Base-by-base conservation (phyloP, 2,888 invertebrate species). In the Eupelmus urozonus region DNA sequence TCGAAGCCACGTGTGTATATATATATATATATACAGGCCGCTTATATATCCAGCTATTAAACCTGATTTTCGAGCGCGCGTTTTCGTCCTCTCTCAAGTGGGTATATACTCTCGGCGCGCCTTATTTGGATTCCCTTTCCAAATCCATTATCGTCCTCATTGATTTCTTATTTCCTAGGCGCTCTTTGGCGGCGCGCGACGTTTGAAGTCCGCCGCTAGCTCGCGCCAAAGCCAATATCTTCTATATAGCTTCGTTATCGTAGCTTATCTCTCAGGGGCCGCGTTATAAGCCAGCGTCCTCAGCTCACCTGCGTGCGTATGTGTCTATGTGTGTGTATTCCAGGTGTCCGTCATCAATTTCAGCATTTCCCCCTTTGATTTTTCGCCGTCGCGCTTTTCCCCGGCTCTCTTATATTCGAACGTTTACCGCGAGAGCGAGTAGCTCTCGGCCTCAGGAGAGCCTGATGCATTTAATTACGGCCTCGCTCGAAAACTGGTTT, bases 391-490 rank as follows among this genome's bases (percentile, higher is more conserved):
- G 51, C 9, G 23, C 57, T 77, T 65, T 69, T 76, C 66, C 69
- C 55, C 34, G 27, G 3, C 51, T 40, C 66, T 40, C 51, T 40
- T 9, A n/a, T n/a, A n/a, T n/a, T n/a, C n/a, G 7, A 42, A 51
- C 60, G 69, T 77, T 72, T 66, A 57, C 66, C 9, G 51, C 20
- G 23, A 59, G 49, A 4, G 18, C 42, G 53, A 34, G 23, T n/a
- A n/a, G n/a, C 55, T 53, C 23, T 0, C n/a, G 49, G 40, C n/a
- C 13, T 23, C 34, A 23, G n/a, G 40, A 1, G 20, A 29, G 53
- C 13, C 85, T 82, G 85, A 83, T 85, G 85, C 85, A 85, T 86
- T 86, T 85, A 85, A 85, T 86, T 86, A 85, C 84, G 82, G 81
- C 81, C 80, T 76, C 82, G 83, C 83, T 84, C 83, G 84, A 84